Conservation (phyloP, 2,888 invertebrate species). For the Noctua janthina region DNA sequence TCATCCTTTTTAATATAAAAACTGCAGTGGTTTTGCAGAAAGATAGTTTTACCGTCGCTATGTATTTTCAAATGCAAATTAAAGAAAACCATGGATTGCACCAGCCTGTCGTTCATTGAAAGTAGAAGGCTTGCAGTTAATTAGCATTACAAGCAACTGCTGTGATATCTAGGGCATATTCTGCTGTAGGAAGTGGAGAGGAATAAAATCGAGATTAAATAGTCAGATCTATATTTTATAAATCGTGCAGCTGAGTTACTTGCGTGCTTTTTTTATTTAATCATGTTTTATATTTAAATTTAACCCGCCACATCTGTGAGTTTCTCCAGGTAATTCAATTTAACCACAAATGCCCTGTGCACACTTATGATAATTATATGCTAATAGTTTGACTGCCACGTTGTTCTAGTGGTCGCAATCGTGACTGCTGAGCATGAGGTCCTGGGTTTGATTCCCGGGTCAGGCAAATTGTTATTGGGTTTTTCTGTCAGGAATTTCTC, state of each 20-base stretch:
- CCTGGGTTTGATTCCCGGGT: no score
- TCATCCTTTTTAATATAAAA: background rate
- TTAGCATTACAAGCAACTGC: constrained; percentile 40
- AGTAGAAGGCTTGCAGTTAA: constrained; percentile 32
- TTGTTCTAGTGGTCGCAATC: no score
- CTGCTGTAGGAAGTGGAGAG: constrained; percentile 17
- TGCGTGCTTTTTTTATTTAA: background rate
- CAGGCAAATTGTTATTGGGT: no score
- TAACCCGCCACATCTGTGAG: background rate
- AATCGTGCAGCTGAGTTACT: background rate
- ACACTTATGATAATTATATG: background rate
- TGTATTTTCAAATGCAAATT: background rate
- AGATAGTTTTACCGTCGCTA: fast-evolving
- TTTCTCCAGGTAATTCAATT: background rate
- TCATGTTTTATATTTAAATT: background rate
- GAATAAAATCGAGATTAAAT: constrained; percentile 11
- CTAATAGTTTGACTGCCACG: no score
- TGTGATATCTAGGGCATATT: constrained; percentile 40
- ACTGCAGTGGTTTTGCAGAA: background rate
- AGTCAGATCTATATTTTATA: background rate
- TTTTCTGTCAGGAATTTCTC: no score
- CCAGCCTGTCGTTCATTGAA: constrained; percentile 19
- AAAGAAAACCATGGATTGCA: background rate
- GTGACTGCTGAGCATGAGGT: no score
- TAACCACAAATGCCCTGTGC: no score